phyloP scores from a whole-genome alignment of 2,797 vertebrate species.

The Eleutherodactylus coqui region DNA sequence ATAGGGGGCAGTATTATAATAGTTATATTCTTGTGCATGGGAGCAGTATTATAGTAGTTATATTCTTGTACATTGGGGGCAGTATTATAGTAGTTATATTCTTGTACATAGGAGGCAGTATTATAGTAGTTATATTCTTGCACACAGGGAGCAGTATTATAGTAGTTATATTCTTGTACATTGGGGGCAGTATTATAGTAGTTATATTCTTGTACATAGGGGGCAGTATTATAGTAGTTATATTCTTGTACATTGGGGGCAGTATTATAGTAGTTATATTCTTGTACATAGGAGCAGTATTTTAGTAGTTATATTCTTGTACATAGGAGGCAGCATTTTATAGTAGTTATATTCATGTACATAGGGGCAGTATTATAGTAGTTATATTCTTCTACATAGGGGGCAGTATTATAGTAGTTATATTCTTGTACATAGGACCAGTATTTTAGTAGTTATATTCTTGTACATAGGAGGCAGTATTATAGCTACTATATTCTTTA shows the following conservation, averaged over 20 bases:
- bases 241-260: not conserved
- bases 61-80: slow-evolving; percentile 1
- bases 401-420: slow-evolving; percentile 16
- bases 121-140: slow-evolving; percentile 20
- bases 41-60: slow-evolving; percentile 3
- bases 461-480: slow-evolving; percentile 1
- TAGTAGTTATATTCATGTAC: slow-evolving; percentile 18
- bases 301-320: slow-evolving; percentile 13
- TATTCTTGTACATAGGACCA: slow-evolving; percentile 8
- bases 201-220: slow-evolving; percentile 14
- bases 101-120: slow-evolving; percentile 2
- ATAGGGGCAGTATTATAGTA: too few relatives aligned
- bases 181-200: slow-evolving; percentile 7
- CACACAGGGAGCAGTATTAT: slow-evolving; percentile 1
- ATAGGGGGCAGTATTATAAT: slow-evolving; percentile 4
- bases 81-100: slow-evolving; percentile 13
- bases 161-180: slow-evolving; percentile 12
- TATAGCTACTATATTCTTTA: not conserved
- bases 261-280: slow-evolving; percentile 19
- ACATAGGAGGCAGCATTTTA: not conserved
- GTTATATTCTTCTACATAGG: slow-evolving; percentile 3
- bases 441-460: slow-evolving; percentile 14
- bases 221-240: slow-evolving; percentile 13
- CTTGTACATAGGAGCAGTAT: slow-evolving; percentile 7
- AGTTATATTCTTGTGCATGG: slow-evolving; percentile 1